Conservation (phyloP, 2,113 vertebrate genomes). For the Gadus macrocephalus region DNA sequence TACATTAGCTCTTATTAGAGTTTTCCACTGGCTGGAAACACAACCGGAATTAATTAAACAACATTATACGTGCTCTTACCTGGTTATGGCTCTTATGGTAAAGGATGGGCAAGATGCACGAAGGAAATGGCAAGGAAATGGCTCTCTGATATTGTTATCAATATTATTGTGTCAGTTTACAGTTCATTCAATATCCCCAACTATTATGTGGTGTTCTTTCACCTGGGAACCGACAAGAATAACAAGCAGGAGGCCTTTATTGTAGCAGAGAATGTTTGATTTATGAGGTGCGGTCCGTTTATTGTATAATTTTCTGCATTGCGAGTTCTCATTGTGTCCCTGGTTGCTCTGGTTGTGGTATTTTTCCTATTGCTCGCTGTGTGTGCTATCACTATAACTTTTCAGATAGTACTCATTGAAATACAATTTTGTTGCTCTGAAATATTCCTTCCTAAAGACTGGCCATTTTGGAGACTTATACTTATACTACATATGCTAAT, state of each 20-base stretch:
- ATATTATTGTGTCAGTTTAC: not conserved
- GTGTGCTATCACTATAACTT: too few relatives aligned
- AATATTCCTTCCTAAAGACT: constrained; percentile 19
- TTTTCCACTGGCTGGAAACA: constrained; percentile 46
- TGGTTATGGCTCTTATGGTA: constrained; percentile 41
- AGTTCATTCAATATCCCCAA: constrained; percentile 7
- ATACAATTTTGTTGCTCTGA: not conserved
- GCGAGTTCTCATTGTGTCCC: constrained; percentile 5
- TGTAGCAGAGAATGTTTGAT: constrained; percentile 9
- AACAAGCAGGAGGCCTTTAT: constrained; percentile 19
- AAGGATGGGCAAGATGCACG: constrained; percentile 4
- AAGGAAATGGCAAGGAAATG: not conserved
- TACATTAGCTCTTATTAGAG: constrained; percentile 53
- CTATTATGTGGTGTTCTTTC: not conserved
- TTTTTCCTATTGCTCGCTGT: not conserved
- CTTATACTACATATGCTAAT: too few relatives aligned
- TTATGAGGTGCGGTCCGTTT: constrained; percentile 27
- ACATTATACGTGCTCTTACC: constrained; percentile 41
- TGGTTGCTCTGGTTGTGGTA: constrained; percentile 8
- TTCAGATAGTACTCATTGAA: too few relatives aligned
- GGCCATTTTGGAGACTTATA: too few relatives aligned
- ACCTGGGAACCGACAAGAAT: not conserved
- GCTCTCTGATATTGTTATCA: not conserved
- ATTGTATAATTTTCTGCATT: constrained; percentile 34
- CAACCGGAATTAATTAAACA: constrained; percentile 55